Base-by-base conservation (phyloP, 2,888 invertebrate genomes). In the Drosophila putrida region DNA sequence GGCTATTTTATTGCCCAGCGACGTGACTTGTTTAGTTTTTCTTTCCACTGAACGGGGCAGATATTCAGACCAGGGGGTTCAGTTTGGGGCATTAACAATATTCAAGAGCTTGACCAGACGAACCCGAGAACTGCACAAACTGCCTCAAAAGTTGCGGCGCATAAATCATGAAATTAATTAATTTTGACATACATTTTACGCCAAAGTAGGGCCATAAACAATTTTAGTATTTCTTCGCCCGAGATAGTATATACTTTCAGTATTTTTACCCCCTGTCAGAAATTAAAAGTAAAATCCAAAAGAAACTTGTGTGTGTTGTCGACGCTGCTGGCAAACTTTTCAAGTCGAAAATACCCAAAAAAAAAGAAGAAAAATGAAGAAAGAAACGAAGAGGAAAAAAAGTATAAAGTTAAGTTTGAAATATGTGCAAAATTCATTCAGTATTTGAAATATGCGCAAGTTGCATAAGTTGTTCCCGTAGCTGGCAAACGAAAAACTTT, bases 161-260 rank as follows among this genome's bases (percentile, higher is more conserved):
- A 92, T 92, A 91, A 92, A 92, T 92, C 91, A 91, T 80, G 90
- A 92, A 92, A 92, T 91, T 91, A 91, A 92, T 91, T 91, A 92
- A 91, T 90, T 91, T 91, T 92, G 92, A 91, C 91, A 92, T 80
- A 91, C 80, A 90, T 90, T 86, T 83, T 88, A 46, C 58, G 63
- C 76, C 72, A 71, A 83, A 88, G 85, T 71, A 73, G 80, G 70
- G 72, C 70, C 75, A 78, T 83, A 77, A 89, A 89, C 87, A 86
- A 88, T 82, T 84, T 83, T 57, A 58, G 65, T 87, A 69, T 72
- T 70, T 53, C 50, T 67, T 35, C 15, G 43, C 46, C 15, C 33
- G 38, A 39, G 15, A 38, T 36, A 8, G n/a, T 47, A 33, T 50
- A 51, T 35, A 31, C n/a, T 31, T 43, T 28, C n/a, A 38, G 6